Evolutionary conservation across 2,888 invertebrate species (phyloP).

Genomic region (Drosophila eohydei): DNA sequence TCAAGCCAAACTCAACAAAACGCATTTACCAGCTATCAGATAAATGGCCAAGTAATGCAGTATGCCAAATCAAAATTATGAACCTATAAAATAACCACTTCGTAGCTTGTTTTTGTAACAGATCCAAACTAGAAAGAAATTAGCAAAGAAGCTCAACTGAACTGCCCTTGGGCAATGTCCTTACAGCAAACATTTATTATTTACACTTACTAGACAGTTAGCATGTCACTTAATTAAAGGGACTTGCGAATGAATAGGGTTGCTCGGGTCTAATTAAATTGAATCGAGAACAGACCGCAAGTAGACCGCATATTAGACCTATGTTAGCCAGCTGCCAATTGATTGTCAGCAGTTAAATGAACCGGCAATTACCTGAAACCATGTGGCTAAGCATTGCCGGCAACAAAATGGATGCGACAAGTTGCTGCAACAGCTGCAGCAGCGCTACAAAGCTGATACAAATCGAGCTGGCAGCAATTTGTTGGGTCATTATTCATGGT

Average conservation of each 20-base stretch:
- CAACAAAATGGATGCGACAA: constrained; percentile 33
- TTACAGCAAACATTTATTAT: neutral
- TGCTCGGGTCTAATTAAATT: constrained; percentile 10
- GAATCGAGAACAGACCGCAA: neutral
- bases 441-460: constrained; percentile 46
- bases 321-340: constrained; percentile 59
- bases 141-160: neutral
- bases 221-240: neutral
- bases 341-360: constrained; percentile 69
- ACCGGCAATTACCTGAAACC: constrained; percentile 70
- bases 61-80: too few relatives aligned
- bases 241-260: neutral
- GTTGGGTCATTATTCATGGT: constrained; percentile 75
- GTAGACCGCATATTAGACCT: constrained; percentile 31
- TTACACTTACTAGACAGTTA: constrained; percentile 7
- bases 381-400: constrained; percentile 56
- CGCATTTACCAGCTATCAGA: too few relatives aligned
- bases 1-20: too few relatives aligned
- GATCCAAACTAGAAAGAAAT: neutral
- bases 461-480: constrained; percentile 64
- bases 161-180: neutral
- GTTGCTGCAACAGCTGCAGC: constrained; percentile 37
- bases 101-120: too few relatives aligned
- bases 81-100: too few relatives aligned
- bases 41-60: too few relatives aligned